These are phyloP conservation scores for Poecile atricapillus DNA, from an alignment of 2,113 vertebrate genomes.

Conservation along the genomic window DNA sequence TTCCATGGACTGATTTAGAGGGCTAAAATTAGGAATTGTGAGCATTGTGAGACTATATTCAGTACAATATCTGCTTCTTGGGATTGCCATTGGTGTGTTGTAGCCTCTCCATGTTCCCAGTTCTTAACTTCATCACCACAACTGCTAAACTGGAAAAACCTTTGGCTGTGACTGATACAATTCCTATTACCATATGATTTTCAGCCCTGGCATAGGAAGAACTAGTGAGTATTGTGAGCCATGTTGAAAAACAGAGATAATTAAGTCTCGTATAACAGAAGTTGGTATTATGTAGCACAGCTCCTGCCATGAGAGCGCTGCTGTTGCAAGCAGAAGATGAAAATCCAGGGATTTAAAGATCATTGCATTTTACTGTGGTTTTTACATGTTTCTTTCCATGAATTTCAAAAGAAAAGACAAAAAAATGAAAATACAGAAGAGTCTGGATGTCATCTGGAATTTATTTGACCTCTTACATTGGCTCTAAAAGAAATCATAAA, in stretches of 20 bases:
- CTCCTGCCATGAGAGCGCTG: neutral
- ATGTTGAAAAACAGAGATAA: neutral
- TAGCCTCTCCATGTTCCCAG: neutral
- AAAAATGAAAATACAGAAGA: neutral
- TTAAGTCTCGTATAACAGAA: neutral
- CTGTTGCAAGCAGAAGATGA: neutral
- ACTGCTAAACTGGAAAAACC: neutral
- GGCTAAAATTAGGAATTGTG: neutral
- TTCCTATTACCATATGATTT: neutral
- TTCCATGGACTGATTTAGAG: neutral
- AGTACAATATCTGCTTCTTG: neutral
- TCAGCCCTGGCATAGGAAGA: neutral
- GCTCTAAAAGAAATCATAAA: conserved; percentile 39
- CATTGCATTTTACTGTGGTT: neutral
- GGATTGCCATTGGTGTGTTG: neutral
- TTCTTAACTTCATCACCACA: neutral
- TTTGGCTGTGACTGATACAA: neutral
- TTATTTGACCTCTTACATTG: conserved; percentile 47
- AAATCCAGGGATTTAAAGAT: neutral
- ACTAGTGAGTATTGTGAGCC: neutral
- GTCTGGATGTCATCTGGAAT: conserved; percentile 41
- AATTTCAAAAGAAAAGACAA: conserved; percentile 1
- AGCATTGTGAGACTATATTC: neutral
- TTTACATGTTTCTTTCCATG: neutral
- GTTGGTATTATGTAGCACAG: neutral